A percentile compares a stretch with the other conserved stretches of the same genome.
phyloP scores from a whole-genome alignment of 2,888 invertebrate genomes.

The Stramonita haemastoma region DNA sequence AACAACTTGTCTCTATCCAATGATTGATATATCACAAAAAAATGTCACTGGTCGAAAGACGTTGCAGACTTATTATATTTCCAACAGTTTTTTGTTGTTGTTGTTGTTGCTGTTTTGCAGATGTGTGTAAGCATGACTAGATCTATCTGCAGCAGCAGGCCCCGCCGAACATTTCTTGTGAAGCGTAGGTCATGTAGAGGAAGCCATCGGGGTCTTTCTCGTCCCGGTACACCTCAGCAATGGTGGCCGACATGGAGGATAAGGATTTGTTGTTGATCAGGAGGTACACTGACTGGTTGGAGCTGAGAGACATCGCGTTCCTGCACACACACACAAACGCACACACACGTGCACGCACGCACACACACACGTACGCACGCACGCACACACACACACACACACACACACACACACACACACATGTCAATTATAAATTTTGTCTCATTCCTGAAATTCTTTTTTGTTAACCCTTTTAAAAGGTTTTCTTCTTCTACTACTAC shows the following conservation, averaged over 20 bases:
- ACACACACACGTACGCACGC: neutral
- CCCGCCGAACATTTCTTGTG: conserved; percentile 90
- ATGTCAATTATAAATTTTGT: too few species aligned
- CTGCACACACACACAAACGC: conserved; percentile 70
- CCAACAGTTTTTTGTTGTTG: neutral
- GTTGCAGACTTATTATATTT: neutral
- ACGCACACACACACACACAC: neutral
- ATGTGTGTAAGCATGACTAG: too few species aligned
- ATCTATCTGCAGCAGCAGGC: neutral
- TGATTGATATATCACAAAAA: neutral
- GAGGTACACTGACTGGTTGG: conserved; percentile 88
- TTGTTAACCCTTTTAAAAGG: too few species aligned
- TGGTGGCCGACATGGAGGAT: conserved; percentile 87
- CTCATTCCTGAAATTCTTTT: too few species aligned
- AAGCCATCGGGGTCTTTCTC: conserved; percentile 90
- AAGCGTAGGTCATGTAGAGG: conserved; percentile 92
- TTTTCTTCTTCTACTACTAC: too few species aligned
- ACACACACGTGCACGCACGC: too few species aligned
- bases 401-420: neutral
- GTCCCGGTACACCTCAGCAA: conserved; percentile 88
- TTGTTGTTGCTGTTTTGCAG: neutral
- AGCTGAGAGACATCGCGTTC: conserved; percentile 82
- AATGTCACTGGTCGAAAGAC: neutral
- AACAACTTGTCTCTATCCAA: neutral
- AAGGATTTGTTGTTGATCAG: conserved; percentile 90